These are phyloP conservation scores for Eurosta solidaginis DNA, from an alignment of 1,140 invertebrate genomes.

Conservation along the genomic window DNA sequence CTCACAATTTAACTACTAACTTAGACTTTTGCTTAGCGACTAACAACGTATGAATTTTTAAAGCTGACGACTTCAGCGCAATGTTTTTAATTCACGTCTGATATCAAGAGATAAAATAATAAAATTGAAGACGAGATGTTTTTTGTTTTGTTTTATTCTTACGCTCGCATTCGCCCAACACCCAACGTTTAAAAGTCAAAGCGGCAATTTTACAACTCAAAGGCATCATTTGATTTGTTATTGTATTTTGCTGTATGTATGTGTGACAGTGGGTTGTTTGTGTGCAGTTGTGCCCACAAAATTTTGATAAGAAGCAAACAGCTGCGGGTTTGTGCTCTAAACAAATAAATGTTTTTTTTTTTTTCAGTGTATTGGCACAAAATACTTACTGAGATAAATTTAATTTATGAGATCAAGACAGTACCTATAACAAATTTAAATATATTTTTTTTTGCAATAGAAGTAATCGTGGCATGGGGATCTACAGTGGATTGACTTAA, in stretches of 20 bases:
- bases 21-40: background rate
- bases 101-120: background rate
- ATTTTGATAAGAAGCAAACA: slow-evolving; percentile 4
- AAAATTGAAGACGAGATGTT: slow-evolving; percentile 1
- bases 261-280: background rate
- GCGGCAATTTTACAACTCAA: background rate
- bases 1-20: background rate
- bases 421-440: no score
- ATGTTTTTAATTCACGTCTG: background rate
- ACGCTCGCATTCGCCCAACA: background rate
- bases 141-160: background rate
- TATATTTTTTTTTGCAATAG: no score
- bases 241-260: background rate
- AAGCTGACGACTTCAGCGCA: background rate
- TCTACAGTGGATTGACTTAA: no score
- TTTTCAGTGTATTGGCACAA: no score
- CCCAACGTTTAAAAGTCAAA: background rate
- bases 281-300: background rate
- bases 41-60: background rate
- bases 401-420: no score
- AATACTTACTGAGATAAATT: no score
- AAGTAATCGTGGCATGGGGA: no score
- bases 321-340: no score
- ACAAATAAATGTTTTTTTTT: no score
- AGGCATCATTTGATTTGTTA: background rate